These are phyloP conservation scores for Pelochelys cantorii DNA, from an alignment of 2,797 vertebrate genomes.

Conservation along the genomic window DNA sequence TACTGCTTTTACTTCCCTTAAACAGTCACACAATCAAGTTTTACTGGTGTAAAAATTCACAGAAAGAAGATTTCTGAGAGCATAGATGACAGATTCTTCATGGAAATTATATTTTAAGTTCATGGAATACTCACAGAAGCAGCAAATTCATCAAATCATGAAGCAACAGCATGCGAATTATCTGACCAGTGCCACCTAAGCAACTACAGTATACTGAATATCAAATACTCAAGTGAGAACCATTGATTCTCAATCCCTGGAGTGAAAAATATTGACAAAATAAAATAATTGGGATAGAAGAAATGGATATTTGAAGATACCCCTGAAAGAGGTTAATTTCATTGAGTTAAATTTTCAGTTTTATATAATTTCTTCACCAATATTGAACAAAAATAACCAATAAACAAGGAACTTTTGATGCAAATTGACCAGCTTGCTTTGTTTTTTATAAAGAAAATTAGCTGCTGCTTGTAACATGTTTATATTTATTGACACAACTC, in stretches of 20 bases:
- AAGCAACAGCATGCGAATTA: neutral
- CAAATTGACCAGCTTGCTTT: too few relatives aligned
- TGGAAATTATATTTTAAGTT: neutral
- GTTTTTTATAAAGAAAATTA: neutral
- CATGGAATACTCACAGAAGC: neutral
- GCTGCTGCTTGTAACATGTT: too few relatives aligned
- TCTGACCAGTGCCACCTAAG: neutral
- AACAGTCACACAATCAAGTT: neutral
- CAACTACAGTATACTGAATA: neutral
- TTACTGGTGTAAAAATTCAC: neutral
- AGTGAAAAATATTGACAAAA: neutral
- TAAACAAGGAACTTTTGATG: neutral
- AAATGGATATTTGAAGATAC: neutral
- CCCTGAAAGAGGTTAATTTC: neutral
- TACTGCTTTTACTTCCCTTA: accelerated
- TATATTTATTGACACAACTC: neutral
- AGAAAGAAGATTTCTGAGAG: neutral
- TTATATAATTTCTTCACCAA: neutral
- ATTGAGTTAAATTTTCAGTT: neutral
- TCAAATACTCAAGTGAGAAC: neutral
- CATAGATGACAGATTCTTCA: neutral
- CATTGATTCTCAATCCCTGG: neutral
- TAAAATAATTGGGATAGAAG: neutral
- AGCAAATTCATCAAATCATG: neutral
- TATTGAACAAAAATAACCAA: neutral